Evolutionary conservation across 2,888 invertebrate genomes (phyloP).

Genomic region (Geophilus truncorum): DNA sequence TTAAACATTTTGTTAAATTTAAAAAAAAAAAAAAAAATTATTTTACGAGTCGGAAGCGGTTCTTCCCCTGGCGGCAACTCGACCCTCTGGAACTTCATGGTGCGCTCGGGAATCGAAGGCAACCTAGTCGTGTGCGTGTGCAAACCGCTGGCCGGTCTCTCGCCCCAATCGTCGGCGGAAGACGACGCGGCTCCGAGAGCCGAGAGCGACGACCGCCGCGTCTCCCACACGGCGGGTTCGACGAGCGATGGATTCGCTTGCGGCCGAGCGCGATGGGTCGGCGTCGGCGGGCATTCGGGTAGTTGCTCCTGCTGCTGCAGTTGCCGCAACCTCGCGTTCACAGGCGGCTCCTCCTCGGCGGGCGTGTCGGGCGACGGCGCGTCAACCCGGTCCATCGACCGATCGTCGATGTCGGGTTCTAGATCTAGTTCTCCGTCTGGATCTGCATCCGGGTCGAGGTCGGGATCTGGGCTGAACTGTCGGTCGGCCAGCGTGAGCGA

Average conservation of each 20-base stretch:
- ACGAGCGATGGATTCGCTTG: constrained; percentile 38
- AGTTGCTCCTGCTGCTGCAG: neutral
- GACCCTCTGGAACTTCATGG: constrained; percentile 57
- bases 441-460: neutral
- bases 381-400: neutral
- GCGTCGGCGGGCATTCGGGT: constrained; percentile 77
- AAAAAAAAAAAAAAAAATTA: neutral
- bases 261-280: constrained; percentile 68
- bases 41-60: constrained; percentile 76
- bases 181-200: neutral
- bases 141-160: constrained; percentile 29
- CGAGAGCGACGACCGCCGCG: neutral
- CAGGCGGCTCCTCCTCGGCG: neutral
- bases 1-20: neutral
- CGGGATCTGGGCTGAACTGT: neutral
- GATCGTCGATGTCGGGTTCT: too few relatives aligned
- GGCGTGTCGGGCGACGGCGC: neutral
- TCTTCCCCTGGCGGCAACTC: constrained; percentile 60
- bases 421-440: too few relatives aligned
- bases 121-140: constrained; percentile 69
- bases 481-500: neutral
- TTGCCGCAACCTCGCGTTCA: neutral
- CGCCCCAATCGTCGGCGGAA: neutral
- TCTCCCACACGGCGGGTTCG: constrained; percentile 37
- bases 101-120: constrained; percentile 75